Conservation (phyloP, 2,797 vertebrate genomes). For the Pangasius mekongensis region DNA sequence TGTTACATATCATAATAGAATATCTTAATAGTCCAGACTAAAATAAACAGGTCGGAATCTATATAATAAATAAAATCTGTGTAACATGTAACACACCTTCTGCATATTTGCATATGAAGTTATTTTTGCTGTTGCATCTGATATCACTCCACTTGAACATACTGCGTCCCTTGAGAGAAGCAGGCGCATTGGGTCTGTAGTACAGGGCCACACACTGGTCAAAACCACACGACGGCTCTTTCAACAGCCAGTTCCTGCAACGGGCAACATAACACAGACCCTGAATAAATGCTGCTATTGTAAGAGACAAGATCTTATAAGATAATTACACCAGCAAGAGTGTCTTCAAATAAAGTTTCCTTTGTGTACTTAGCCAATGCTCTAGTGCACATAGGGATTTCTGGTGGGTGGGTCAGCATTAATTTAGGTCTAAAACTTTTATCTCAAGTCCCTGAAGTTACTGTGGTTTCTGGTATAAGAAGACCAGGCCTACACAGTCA, state of each 20-base stretch:
- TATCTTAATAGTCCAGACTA: not conserved
- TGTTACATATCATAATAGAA: slow-evolving; percentile 12
- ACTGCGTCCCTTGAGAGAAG: slow-evolving; percentile 79
- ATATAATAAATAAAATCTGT: not conserved
- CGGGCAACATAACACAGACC: slow-evolving; percentile 39
- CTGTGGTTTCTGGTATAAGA: not conserved
- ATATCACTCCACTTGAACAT: slow-evolving; percentile 92
- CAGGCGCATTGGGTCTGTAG: slow-evolving; percentile 82
- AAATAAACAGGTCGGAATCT: not conserved
- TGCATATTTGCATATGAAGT: slow-evolving; percentile 96
- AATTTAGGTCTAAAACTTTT: not conserved
- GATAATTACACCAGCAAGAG: slow-evolving; percentile 4
- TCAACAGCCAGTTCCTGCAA: slow-evolving; percentile 90
- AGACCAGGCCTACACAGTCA: not conserved
- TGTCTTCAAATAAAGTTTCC: slow-evolving; percentile 4
- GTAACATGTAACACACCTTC: slow-evolving; percentile 72
- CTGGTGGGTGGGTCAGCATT: not conserved
- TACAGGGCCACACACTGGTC: slow-evolving; percentile 92
- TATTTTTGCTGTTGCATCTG: slow-evolving; percentile 92
- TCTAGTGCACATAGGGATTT: not conserved
- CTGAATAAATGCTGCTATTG: slow-evolving; percentile 12
- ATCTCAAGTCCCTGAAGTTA: not conserved
- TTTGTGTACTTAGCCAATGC: not conserved
- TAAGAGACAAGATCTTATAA: not conserved
- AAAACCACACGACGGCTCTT: slow-evolving; percentile 90